Percentiles rank a stretch among this genome's conserved stretches.
phyloP scores from a whole-genome alignment of 2,797 vertebrate genomes.

The Sardinella longiceps region DNA sequence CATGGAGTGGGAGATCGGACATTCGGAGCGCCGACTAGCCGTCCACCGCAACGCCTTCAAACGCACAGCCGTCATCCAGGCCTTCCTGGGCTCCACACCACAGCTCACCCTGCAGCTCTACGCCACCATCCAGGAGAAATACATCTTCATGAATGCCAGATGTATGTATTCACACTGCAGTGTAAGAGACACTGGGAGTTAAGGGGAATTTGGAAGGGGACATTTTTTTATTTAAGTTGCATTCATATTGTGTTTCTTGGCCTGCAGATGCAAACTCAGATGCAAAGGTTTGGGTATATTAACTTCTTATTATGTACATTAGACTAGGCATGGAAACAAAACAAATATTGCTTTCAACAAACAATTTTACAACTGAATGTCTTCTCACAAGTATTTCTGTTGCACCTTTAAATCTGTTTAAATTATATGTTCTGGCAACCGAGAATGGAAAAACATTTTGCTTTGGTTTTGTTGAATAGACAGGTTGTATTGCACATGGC shows the following conservation, averaged over 20 bases:
- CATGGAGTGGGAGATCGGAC: constrained; percentile 91
- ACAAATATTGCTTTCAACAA: background rate
- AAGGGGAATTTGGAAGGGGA: background rate
- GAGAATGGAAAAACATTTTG: no score
- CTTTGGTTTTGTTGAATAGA: no score
- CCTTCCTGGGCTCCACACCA: constrained; percentile 94
- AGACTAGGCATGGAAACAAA: background rate
- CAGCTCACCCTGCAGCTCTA: constrained; percentile 96
- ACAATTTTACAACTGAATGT: no score
- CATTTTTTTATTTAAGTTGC: background rate
- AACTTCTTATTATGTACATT: background rate
- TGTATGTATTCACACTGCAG: constrained; percentile 68
- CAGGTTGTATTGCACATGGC: no score
- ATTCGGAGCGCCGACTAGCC: constrained; percentile 83
- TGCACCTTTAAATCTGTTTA: no score
- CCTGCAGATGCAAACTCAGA: background rate
- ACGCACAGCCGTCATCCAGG: constrained; percentile 92
- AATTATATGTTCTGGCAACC: no score
- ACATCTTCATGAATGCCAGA: constrained; percentile 70
- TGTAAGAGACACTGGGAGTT: background rate
- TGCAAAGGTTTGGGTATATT: background rate
- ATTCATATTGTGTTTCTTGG: background rate
- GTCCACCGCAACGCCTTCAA: constrained; percentile 94
- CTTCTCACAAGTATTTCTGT: no score
- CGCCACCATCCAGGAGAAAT: constrained; percentile 87